These are phyloP conservation scores for Neomonachus schauinslandi DNA, from an alignment of 2,113 vertebrate species.

Conservation along the genomic window DNA sequence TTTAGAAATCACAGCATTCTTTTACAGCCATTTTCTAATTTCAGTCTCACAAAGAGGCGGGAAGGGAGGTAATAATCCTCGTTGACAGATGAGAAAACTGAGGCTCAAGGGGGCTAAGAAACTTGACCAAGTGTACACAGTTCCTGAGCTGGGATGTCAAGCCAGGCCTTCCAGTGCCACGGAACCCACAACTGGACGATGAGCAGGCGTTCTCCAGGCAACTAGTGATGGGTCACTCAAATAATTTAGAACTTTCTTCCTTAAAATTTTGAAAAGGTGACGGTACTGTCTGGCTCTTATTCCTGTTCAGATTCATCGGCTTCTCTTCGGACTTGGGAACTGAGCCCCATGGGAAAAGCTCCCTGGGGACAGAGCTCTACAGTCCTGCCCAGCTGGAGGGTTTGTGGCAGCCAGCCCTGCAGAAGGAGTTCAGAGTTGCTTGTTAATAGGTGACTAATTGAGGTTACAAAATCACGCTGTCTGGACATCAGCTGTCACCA, in stretches of 20 bases:
- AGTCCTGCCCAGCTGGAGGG: not conserved
- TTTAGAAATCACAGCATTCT: not conserved
- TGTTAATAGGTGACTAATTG: conserved; percentile 67
- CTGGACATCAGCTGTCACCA: conserved; percentile 53
- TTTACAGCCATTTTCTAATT: conserved; percentile 19
- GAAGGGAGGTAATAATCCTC: not conserved
- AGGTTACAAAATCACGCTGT: not conserved
- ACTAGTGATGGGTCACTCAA: not conserved
- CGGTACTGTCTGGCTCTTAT: not conserved
- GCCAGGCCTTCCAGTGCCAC: not conserved
- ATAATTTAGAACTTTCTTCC: not conserved
- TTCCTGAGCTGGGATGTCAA: not conserved
- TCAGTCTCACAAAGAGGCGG: not conserved
- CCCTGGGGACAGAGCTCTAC: not conserved
- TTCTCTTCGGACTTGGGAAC: not conserved
- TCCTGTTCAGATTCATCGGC: not conserved
- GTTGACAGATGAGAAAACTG: not conserved
- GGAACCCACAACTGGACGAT: not conserved
- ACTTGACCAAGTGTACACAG: not conserved
- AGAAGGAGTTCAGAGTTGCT: not conserved
- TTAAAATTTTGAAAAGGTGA: not conserved
- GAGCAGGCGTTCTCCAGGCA: not conserved
- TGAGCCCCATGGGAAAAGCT: not conserved
- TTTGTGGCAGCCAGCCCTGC: not conserved
- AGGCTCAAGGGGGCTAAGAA: not conserved